phyloP scores from a whole-genome alignment of 2,888 invertebrate genomes.

The Tinea semifulvella region DNA sequence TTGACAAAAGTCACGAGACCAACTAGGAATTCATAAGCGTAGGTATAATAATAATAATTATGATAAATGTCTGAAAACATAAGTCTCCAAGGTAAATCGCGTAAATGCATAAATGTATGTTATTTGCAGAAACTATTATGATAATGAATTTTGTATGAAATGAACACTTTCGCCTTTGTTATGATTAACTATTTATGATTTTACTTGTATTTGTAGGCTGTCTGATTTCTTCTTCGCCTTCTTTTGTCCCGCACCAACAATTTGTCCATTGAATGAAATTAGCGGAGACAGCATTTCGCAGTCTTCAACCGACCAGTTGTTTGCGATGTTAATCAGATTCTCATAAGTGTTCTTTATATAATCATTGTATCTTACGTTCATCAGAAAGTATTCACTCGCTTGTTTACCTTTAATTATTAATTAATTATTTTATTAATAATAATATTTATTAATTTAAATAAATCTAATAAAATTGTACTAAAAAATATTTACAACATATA shows the following conservation, averaged over 20 bases:
- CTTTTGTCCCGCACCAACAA: slow-evolving; percentile 37
- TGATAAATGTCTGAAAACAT: too few species aligned
- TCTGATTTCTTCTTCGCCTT: slow-evolving; percentile 51
- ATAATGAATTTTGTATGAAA: neutral
- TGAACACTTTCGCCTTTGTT: too few species aligned
- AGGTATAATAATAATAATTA: too few species aligned
- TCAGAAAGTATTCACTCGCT: slow-evolving; percentile 35
- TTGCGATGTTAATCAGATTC: slow-evolving; percentile 41
- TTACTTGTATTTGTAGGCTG: slow-evolving; percentile 17
- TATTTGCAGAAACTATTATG: too few species aligned
- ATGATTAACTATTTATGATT: neutral
- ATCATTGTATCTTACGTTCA: slow-evolving; percentile 45
- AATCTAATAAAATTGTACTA: too few species aligned
- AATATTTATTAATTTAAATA: too few species aligned
- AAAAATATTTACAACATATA: too few species aligned
- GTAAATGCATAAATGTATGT: too few species aligned
- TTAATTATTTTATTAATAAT: too few species aligned
- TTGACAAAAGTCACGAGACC: too few species aligned
- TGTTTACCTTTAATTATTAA: slow-evolving; percentile 32
- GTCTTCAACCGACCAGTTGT: slow-evolving; percentile 48
- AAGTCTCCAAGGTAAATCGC: too few species aligned
- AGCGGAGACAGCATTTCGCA: slow-evolving; percentile 42
- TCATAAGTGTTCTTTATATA: slow-evolving; percentile 47
- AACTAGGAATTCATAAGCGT: too few species aligned
- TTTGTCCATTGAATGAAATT: slow-evolving; percentile 38